phyloP scores from a whole-genome alignment of 2,797 vertebrate species.

The Bufotes viridis region DNA sequence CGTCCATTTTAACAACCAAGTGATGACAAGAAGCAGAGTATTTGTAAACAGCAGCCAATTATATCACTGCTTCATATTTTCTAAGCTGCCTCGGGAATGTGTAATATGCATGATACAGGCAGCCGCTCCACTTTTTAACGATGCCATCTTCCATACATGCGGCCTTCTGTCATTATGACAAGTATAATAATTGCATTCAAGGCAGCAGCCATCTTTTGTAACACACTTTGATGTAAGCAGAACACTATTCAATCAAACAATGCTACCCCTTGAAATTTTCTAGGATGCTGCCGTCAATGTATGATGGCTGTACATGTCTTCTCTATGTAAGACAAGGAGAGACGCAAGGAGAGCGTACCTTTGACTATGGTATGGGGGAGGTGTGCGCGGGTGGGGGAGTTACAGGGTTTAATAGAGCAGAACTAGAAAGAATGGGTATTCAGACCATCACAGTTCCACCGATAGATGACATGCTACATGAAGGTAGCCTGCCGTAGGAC shows the following conservation, averaged over 20 bases:
- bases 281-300: neutral
- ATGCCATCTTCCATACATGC: too few species aligned
- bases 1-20: neutral
- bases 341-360: neutral
- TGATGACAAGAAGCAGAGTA: neutral
- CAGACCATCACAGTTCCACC: neutral
- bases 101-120: too few species aligned
- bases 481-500: neutral
- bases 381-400: neutral
- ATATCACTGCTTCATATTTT: neutral
- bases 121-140: neutral
- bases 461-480: neutral
- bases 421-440: neutral
- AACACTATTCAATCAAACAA: neutral
- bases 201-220: neutral
- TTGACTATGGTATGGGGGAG: constrained; percentile 10
- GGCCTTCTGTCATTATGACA: neutral
- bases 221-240: constrained; percentile 1
- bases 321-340: constrained; percentile 13
- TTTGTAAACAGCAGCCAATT: neutral
- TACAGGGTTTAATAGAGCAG: constrained; percentile 29
- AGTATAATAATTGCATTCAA: neutral
- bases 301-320: neutral
- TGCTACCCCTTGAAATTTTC: neutral
- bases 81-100: neutral